phyloP scores from a whole-genome alignment of 2,113 vertebrate species.

The Tragelaphus imberbis region DNA sequence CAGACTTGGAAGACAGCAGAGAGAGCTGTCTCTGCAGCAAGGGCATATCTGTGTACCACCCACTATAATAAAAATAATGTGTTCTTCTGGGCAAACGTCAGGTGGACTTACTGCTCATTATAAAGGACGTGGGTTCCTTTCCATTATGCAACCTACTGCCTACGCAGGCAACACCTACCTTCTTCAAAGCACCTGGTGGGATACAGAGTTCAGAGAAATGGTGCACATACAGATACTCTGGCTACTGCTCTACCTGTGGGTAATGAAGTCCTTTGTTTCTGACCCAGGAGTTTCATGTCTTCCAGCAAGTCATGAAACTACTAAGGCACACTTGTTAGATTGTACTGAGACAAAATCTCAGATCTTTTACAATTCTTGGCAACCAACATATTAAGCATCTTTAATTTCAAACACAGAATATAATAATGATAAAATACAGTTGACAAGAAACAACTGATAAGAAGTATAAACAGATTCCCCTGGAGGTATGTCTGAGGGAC shows the following conservation, averaged over 20 bases:
- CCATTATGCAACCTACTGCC: too few species aligned
- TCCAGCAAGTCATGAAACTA: neutral
- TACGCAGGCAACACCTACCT: neutral
- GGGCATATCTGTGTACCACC: neutral
- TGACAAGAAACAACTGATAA: neutral
- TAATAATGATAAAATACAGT: neutral
- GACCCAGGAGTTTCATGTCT: neutral
- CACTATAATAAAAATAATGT: neutral
- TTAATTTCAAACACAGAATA: neutral
- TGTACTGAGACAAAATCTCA: neutral
- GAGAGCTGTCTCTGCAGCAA: neutral
- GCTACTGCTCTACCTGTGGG: neutral
- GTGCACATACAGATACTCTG: too few species aligned
- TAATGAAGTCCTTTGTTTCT: neutral
- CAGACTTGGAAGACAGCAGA: neutral
- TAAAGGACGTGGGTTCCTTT: neutral
- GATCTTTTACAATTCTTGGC: neutral
- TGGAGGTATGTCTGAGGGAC: neutral
- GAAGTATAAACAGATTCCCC: neutral
- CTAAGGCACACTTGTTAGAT: neutral
- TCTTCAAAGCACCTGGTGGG: neutral
- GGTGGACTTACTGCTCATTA: neutral
- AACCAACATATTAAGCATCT: neutral
- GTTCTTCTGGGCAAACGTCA: neutral
- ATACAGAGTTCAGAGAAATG: neutral